These are phyloP conservation scores for Aselliscus stoliczkanus DNA, from an alignment of 2,797 vertebrate species.

Conservation along the genomic window DNA sequence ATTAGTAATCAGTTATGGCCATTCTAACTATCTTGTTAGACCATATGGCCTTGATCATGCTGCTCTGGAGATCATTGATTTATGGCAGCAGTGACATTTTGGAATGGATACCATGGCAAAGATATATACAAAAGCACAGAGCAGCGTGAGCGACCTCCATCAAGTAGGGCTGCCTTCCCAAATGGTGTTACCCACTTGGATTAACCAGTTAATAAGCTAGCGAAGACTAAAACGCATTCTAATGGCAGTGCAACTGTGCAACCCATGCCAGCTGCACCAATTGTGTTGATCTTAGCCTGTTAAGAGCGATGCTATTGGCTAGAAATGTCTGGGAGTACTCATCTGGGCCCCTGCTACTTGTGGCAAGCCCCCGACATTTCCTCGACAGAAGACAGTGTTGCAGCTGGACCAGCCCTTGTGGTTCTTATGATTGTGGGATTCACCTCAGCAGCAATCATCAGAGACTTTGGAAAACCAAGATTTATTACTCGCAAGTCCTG, in stretches of 20 bases:
- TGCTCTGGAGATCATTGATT: not conserved
- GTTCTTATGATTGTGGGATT: not conserved
- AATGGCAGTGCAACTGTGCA: no score
- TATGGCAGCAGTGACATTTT: not conserved
- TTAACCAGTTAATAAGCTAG: not conserved
- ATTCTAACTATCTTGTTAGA: not conserved
- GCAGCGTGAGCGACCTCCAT: not conserved
- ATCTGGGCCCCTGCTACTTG: not conserved
- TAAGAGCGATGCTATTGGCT: not conserved
- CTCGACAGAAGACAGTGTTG: not conserved
- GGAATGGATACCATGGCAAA: not conserved
- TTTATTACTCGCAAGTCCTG: not conserved
- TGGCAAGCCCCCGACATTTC: not conserved
- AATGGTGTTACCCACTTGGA: not conserved
- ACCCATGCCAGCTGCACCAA: not conserved
- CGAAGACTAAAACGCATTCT: not conserved
- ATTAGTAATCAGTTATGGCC: not conserved
- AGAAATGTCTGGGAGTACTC: not conserved
- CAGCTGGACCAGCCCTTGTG: not conserved
- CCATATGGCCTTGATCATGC: not conserved
- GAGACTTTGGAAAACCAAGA: not conserved
- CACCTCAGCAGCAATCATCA: not conserved
- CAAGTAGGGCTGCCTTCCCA: not conserved
- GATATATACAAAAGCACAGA: not conserved
- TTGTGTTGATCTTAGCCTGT: not conserved